phyloP scores from a whole-genome alignment of 2,888 invertebrate genomes.

The Eurois occulta region DNA sequence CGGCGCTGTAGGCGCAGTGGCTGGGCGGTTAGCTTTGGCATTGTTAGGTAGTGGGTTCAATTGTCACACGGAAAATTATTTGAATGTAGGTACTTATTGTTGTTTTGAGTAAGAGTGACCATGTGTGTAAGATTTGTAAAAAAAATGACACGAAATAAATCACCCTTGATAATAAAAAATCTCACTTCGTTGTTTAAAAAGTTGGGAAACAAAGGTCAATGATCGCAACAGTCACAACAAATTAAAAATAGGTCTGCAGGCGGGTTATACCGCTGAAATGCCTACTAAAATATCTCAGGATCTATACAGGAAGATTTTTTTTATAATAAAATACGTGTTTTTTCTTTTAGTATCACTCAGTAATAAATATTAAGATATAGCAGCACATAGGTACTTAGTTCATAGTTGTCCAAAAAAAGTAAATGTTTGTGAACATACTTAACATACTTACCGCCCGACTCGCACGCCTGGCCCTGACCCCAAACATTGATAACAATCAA shows the following conservation, averaged over 20 bases:
- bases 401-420: no score
- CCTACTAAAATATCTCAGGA: background rate
- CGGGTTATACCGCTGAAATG: background rate
- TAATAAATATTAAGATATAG: no score
- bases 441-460: no score
- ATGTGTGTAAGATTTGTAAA: background rate
- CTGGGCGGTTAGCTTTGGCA: background rate
- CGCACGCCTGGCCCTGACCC: no score
- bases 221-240: background rate
- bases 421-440: no score
- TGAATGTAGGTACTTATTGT: background rate
- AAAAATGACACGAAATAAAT: background rate
- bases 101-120: background rate
- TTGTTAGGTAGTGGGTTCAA: background rate
- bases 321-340: no score
- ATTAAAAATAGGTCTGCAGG: background rate
- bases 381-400: no score
- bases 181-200: background rate
- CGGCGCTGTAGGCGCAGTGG: background rate
- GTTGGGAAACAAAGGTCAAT: background rate
- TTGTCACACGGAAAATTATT: background rate
- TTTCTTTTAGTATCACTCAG: no score
- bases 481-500: no score
- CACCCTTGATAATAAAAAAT: background rate
- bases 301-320: no score